phyloP scores from a whole-genome alignment of 1,140 invertebrate genomes.

The Scaptodrosophila lebanonensis region DNA sequence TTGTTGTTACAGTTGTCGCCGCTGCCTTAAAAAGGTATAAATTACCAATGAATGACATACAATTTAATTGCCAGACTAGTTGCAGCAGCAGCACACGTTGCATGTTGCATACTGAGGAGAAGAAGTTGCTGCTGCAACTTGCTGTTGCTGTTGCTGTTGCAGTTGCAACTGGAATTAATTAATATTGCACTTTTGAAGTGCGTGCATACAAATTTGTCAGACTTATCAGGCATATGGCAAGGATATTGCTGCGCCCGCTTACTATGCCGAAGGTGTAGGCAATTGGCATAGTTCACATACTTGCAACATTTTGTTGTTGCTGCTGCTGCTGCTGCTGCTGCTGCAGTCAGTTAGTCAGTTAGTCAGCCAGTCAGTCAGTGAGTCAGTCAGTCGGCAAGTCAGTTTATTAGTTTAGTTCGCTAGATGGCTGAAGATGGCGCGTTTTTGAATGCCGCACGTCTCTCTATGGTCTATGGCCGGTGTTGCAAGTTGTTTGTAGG shows the following conservation, averaged over 20 bases:
- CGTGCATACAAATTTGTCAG: constrained; percentile 77
- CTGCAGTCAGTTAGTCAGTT: background rate
- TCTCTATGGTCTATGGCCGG: background rate
- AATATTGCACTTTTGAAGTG: constrained; percentile 76
- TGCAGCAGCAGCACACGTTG: constrained; percentile 34
- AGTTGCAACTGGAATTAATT: constrained; percentile 71
- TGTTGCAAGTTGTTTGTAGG: background rate
- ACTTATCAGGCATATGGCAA: background rate
- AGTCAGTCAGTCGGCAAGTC: background rate
- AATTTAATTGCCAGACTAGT: constrained; percentile 71
- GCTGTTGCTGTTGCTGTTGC: constrained; percentile 14
- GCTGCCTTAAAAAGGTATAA: constrained; percentile 73
- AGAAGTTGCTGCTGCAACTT: constrained; percentile 29
- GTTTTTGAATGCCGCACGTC: background rate
- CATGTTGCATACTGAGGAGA: constrained; percentile 34
- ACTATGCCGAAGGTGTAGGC: constrained; percentile 58
- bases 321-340: too few species aligned
- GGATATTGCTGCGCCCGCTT: constrained; percentile 19
- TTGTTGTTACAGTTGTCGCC: constrained; percentile 18
- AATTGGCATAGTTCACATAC: constrained; percentile 73
- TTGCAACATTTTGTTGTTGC: too few species aligned
- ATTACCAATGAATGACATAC: constrained; percentile 77
- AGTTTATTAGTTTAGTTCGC: background rate
- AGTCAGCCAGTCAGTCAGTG: background rate
- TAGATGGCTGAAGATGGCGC: background rate